Percentiles rank a stretch among this genome's conserved stretches.
phyloP scores from a whole-genome alignment of 2,888 invertebrate genomes.

The Acronicta alni region DNA sequence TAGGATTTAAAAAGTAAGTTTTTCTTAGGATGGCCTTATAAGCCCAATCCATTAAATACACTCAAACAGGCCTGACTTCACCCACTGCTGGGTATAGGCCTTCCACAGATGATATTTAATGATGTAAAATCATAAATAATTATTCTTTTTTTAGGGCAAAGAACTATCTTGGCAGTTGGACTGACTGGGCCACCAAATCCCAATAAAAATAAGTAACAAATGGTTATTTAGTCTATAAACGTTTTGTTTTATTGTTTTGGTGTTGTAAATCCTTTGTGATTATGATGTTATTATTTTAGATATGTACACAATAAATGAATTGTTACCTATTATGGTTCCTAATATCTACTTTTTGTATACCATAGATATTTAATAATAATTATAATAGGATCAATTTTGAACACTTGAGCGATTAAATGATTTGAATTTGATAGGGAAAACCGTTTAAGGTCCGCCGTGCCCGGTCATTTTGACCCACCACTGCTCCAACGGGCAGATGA shows the following conservation, averaged over 20 bases:
- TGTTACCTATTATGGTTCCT: not conserved
- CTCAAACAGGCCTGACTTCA: too few species aligned
- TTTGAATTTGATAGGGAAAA: too few species aligned
- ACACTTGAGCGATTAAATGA: too few species aligned
- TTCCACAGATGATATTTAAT: too few species aligned
- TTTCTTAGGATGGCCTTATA: too few species aligned
- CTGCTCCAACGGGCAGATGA: too few species aligned
- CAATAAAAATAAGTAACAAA: conserved; percentile 37
- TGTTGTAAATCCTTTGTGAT: conserved; percentile 21
- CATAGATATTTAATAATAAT: too few species aligned
- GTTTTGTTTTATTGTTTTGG: conserved; percentile 18
- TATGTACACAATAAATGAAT: conserved; percentile 26
- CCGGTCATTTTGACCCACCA: too few species aligned
- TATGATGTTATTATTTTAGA: conserved; percentile 16
- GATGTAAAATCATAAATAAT: not conserved
- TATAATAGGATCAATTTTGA: too few species aligned
- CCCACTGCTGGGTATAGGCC: too few species aligned
- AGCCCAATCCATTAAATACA: too few species aligned
- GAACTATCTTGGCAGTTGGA: conserved; percentile 90
- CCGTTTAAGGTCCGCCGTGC: too few species aligned
- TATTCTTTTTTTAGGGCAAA: conserved; percentile 80
- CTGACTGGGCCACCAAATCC: conserved; percentile 86
- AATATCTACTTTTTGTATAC: conserved; percentile 2
- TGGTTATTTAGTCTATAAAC: conserved; percentile 24
- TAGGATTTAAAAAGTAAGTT: conserved; percentile 90